These are phyloP conservation scores for Paradisaea rubra DNA, from an alignment of 2,113 vertebrate species.

Conservation along the genomic window DNA sequence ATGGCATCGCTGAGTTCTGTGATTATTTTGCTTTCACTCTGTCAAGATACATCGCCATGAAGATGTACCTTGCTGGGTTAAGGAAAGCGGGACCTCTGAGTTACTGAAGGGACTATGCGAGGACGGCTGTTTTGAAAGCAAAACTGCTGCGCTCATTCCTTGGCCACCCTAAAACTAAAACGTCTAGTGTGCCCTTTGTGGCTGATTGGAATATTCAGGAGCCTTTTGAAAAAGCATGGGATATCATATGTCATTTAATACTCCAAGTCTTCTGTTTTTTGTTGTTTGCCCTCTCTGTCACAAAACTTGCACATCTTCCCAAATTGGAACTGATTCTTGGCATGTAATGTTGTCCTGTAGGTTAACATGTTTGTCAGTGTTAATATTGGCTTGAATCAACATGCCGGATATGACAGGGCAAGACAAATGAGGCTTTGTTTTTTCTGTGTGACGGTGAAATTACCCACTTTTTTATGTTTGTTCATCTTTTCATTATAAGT, in stretches of 20 bases:
- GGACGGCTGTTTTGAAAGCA: neutral
- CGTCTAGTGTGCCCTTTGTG: neutral
- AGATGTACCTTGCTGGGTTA: slow-evolving; percentile 29
- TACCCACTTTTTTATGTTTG: slow-evolving; percentile 11
- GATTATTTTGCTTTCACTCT: slow-evolving; percentile 53
- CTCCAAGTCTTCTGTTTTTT: neutral
- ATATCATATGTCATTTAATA: neutral
- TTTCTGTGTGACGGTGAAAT: slow-evolving; percentile 13
- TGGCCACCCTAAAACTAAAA: neutral
- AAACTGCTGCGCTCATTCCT: neutral
- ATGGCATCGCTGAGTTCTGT: slow-evolving; percentile 44
- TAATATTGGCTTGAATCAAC: slow-evolving; percentile 32
- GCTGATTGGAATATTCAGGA: neutral
- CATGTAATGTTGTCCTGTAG: neutral
- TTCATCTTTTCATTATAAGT: slow-evolving; percentile 62
- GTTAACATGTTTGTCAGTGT: slow-evolving; percentile 29
- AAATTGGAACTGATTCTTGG: neutral
- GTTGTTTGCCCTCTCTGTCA: neutral
- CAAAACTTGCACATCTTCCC: neutral
- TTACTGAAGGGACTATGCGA: neutral
- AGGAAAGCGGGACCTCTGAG: neutral
- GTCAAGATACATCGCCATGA: neutral
- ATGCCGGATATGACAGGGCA: neutral
- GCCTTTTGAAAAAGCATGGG: neutral
- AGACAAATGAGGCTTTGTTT: slow-evolving; percentile 56